Conservation (phyloP, 2,888 invertebrate genomes). For the Leptopterna dolabrata region DNA sequence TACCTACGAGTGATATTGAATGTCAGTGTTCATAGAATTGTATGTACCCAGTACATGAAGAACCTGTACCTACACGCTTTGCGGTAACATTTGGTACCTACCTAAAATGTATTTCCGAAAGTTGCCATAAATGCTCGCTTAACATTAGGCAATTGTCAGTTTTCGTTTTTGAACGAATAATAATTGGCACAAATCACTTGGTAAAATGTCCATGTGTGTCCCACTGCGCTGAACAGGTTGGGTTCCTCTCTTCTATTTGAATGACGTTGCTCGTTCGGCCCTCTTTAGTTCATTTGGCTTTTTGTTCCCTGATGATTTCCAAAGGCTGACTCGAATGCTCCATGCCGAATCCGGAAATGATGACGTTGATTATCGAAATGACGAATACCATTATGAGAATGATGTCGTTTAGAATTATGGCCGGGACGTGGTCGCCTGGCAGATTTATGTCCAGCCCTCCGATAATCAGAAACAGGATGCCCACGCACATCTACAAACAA, state of each 20-base stretch:
- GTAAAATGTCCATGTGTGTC: no score
- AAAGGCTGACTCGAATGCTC: slow-evolving; percentile 67
- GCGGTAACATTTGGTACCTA: no score
- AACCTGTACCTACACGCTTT: no score
- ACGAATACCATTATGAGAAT: slow-evolving; percentile 84
- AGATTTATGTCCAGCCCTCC: slow-evolving; percentile 86
- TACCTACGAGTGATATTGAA: no score
- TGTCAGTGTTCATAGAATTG: no score
- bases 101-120: no score
- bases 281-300: background rate
- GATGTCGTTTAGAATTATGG: slow-evolving; percentile 83
- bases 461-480: slow-evolving; percentile 83
- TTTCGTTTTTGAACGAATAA: background rate
- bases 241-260: no score
- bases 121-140: no score
- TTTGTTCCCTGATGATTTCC: slow-evolving; percentile 53
- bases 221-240: background rate
- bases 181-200: background rate
- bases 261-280: background rate
- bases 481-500: slow-evolving; percentile 80
- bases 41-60: no score
- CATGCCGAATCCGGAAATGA: slow-evolving; percentile 87
- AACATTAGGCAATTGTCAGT: no score
- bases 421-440: slow-evolving; percentile 78
- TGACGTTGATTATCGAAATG: slow-evolving; percentile 83